Conservation (phyloP, 2,888 invertebrate genomes). For the Exocentrus adspersus region DNA sequence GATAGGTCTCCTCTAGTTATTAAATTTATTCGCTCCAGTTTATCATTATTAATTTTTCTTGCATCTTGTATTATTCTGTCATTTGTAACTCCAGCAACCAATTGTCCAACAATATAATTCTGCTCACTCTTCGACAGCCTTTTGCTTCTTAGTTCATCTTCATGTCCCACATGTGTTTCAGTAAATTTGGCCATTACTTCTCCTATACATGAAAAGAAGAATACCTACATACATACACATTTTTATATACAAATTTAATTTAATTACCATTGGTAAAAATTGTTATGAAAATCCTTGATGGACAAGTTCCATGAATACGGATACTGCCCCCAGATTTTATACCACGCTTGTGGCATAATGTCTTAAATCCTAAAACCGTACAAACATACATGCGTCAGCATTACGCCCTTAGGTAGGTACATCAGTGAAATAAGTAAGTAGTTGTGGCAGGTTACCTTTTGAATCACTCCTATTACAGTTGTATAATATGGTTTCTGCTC, state of each 20-base stretch:
- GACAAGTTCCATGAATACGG: conserved; percentile 27
- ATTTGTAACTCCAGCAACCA: conserved; percentile 25
- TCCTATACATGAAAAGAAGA: too few species aligned
- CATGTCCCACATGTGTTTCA: conserved; percentile 42
- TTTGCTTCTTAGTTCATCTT: conserved; percentile 32
- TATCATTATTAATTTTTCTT: conserved; percentile 12
- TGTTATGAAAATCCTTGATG: conserved; percentile 29
- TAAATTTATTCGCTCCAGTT: conserved; percentile 28
- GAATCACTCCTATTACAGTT: not conserved
- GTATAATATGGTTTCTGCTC: not conserved
- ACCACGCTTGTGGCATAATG: conserved; percentile 6
- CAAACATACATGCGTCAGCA: not conserved
- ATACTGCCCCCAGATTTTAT: conserved; percentile 33
- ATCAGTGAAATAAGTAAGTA: too few species aligned
- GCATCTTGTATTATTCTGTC: conserved; percentile 21
- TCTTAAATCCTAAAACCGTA: not conserved
- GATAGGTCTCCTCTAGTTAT: conserved; percentile 25
- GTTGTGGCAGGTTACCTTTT: not conserved
- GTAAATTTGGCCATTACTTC: conserved; percentile 30
- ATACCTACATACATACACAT: too few species aligned
- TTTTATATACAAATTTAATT: not conserved
- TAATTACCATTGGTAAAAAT: not conserved
- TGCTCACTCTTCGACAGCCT: conserved; percentile 34
- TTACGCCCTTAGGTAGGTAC: too few species aligned
- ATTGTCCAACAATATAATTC: conserved; percentile 27